Evolutionary conservation across 2,113 vertebrate genomes (phyloP).

Genomic region (Noturus placidus): DNA sequence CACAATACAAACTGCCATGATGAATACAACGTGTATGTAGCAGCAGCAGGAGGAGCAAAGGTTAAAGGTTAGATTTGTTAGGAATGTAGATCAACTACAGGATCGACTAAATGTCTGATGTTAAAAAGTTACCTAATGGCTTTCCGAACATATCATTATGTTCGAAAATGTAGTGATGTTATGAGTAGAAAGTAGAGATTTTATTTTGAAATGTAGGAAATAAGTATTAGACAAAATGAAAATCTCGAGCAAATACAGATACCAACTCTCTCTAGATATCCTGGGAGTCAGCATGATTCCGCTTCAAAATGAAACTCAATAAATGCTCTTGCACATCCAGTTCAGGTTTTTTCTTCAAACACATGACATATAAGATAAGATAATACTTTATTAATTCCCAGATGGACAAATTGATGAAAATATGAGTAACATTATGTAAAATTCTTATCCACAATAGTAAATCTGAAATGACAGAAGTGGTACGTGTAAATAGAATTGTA

Average conservation of each 20-base stretch:
- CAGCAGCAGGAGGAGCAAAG: not conserved
- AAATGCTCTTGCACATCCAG: not conserved
- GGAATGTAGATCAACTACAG: not conserved
- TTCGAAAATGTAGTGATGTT: not conserved
- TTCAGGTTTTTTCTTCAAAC: not conserved
- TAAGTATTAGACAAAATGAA: not conserved
- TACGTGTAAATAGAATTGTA: not conserved
- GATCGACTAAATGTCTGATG: not conserved
- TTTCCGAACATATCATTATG: not conserved
- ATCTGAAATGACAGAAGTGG: not conserved
- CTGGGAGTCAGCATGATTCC: not conserved
- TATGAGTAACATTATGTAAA: not conserved
- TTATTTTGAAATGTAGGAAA: not conserved
- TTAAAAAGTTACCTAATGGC: not conserved
- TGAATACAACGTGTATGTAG: not conserved
- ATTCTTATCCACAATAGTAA: not conserved
- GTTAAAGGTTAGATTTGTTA: not conserved
- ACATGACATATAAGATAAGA: not conserved
- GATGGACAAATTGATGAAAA: too few relatives aligned
- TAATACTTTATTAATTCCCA: too few relatives aligned
- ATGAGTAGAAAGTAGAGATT: not conserved
- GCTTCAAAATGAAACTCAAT: not conserved
- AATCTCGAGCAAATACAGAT: not conserved
- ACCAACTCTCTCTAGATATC: not conserved
- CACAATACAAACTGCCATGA: not conserved